phyloP scores from a whole-genome alignment of 2,797 vertebrate species.

The Crocodylus rhombifer region DNA sequence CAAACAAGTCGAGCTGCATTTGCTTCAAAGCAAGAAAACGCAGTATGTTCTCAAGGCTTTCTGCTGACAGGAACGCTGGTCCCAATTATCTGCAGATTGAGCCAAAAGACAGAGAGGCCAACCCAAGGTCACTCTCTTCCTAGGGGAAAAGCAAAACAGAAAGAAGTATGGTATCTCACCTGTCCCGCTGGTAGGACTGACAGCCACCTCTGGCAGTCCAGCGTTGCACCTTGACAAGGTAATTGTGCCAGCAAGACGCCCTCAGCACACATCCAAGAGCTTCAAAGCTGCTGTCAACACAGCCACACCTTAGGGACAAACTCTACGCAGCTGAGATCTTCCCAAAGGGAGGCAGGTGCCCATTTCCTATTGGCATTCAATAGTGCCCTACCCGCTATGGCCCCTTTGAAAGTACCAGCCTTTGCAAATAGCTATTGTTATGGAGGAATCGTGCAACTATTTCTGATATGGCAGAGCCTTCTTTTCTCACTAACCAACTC shows the following conservation, averaged over 20 bases:
- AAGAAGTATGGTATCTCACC: background rate
- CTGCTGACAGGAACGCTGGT: background rate
- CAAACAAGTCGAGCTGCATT: background rate
- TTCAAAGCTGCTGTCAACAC: background rate
- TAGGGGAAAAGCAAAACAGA: background rate
- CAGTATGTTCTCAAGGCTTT: fast-evolving
- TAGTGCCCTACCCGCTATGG: background rate
- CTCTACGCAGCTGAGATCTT: background rate
- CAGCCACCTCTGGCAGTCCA: background rate
- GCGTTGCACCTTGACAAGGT: background rate
- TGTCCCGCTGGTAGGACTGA: background rate
- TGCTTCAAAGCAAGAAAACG: background rate
- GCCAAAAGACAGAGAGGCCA: background rate
- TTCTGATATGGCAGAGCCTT: too few relatives aligned
- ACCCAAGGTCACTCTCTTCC: background rate
- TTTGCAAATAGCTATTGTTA: background rate
- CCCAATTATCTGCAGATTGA: background rate
- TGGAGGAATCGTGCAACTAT: background rate
- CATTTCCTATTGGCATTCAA: background rate
- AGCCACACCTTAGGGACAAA: background rate
- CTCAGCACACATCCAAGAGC: background rate
- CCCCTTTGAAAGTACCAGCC: background rate
- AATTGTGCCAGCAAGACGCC: fast-evolving
- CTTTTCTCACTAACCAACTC: background rate
- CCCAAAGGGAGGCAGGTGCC: background rate